Evolutionary conservation across 2,113 vertebrate species (phyloP).

Genomic region (Agapornis roseicollis): DNA sequence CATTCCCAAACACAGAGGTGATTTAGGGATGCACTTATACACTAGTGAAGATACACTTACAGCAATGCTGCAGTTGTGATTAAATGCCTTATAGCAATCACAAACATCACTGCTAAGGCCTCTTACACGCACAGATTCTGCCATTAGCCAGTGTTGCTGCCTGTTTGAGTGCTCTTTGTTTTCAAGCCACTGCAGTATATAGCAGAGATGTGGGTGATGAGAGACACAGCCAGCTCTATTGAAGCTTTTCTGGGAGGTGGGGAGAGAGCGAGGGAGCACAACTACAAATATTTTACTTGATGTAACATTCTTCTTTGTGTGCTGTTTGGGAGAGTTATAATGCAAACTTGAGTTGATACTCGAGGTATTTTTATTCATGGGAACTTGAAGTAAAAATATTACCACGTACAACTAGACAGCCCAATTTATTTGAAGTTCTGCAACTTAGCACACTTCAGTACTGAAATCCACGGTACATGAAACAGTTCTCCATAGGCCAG

Average conservation of each 20-base stretch:
- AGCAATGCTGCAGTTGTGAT: neutral
- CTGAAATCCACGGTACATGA: neutral
- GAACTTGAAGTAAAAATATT: neutral
- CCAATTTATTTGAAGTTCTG: neutral
- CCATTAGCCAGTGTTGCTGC: neutral
- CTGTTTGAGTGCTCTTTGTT: neutral
- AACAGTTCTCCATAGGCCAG: neutral
- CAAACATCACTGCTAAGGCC: neutral
- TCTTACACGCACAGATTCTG: neutral
- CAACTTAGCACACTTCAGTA: neutral
- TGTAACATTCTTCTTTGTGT: neutral
- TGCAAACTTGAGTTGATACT: neutral
- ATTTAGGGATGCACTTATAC: neutral
- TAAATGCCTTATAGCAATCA: neutral
- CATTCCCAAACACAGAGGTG: fast-evolving
- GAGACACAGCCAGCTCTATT: neutral
- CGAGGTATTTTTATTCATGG: neutral
- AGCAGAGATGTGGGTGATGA: neutral
- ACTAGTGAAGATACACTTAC: neutral
- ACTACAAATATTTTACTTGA: neutral
- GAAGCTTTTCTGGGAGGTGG: neutral
- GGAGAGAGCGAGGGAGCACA: neutral
- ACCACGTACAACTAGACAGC: neutral
- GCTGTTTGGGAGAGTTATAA: neutral
- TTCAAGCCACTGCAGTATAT: neutral